Base-by-base conservation (phyloP, 2,113 vertebrate genomes). In the Charadrius vociferus region DNA sequence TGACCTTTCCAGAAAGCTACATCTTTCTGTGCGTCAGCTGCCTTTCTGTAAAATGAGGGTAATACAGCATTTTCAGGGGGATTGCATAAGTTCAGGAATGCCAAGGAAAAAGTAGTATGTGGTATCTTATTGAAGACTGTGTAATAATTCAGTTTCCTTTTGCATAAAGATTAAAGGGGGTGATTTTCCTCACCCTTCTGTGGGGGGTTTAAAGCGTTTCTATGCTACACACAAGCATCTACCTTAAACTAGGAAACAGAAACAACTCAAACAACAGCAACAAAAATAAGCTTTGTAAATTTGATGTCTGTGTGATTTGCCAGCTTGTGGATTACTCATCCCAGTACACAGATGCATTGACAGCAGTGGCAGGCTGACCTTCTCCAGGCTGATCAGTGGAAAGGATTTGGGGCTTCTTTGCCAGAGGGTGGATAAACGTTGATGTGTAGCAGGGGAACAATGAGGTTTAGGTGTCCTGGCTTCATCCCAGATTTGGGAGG, bases 41-140 rank as follows among this genome's bases (percentile, higher is more conserved):
- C n/a, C 59, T 88, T 52, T 52, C 80, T 94, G 59, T n/a, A 34
- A 92, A 88, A 62, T 39, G 70, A 68, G 73, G 29, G 34, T 71
- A 94, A 93, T 45, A 9, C 21, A 74, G 34, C 58, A 49, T 79
- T 93, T 94, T 84, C 59, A 18, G n/a, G 12, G 45, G 41, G 20
- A 36, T 70, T 87, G 63, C 32, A 27, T 23, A 53, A 52, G 11
- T 55, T 67, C 16, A 73, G 34, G 7, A 75, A 32, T 8, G 32
- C 12, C 17, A 53, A 43, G 29, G 7, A 18, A 34, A 72, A 88
- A 39, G 14, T 22, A 24, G 4, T 17, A 21, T 11, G 30, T n/a
- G 47, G 9, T 56, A 17, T 53, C 32, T 86, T 75, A 30, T 6
- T 77, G 62, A 77, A 65, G 26, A 21, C 20, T 66, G 4, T 23